Conservation (phyloP, 2,113 vertebrate species). For the Brienomyrus brachyistius region DNA sequence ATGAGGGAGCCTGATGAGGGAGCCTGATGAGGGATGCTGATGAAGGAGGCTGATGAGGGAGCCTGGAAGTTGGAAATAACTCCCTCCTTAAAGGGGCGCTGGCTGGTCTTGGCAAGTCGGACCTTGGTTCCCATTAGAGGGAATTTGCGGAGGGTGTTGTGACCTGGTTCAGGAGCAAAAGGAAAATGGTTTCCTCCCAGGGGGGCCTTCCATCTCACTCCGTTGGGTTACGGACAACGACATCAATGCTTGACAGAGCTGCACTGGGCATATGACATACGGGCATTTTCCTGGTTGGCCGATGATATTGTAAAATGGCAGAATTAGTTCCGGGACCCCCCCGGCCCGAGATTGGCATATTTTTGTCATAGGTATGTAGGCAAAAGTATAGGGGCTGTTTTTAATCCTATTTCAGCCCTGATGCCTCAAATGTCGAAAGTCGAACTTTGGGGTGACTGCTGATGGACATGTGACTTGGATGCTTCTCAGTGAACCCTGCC, state of each 20-base stretch:
- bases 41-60: neutral
- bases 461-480: neutral
- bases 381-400: neutral
- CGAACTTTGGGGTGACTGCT: neutral
- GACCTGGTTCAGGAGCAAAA: neutral
- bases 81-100: neutral
- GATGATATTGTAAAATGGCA: neutral
- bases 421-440: neutral
- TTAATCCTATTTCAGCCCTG: neutral
- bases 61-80: neutral
- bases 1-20: too few relatives aligned
- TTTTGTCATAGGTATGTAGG: neutral
- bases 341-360: neutral
- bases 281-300: neutral
- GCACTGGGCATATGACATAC: neutral
- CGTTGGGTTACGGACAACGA: neutral
- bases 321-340: neutral
- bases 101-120: neutral
- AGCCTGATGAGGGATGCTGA: too few relatives aligned
- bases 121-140: neutral
- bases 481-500: neutral
- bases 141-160: neutral
- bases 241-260: neutral
- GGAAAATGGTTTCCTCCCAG: neutral
- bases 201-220: neutral